Base-by-base conservation (phyloP, 2,888 invertebrate genomes). In the Heteromyza rotundicornis region DNA sequence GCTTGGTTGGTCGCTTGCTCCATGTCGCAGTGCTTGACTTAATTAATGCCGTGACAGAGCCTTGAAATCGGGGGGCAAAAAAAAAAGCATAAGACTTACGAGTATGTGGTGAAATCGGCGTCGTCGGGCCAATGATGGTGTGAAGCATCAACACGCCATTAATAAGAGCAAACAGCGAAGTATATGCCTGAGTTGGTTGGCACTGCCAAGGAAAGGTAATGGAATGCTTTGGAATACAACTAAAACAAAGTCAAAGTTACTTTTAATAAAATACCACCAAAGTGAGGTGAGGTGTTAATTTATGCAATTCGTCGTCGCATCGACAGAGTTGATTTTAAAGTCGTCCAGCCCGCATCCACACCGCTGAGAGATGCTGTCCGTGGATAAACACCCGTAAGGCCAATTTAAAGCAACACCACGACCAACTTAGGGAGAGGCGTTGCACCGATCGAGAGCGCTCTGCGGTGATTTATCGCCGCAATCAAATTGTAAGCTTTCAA, bases 211-310 rank as follows among this genome's bases (percentile, higher is more conserved):
- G n/a, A n/a, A n/a, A n/a, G n/a, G n/a, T n/a, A n/a, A n/a, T n/a
- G n/a, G n/a, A n/a, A n/a, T n/a, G n/a, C n/a, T 40, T 7, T 40
- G 40, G 16, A n/a, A 40, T 40, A n/a, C 14, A 40, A 14, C 2
- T 40, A 27, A 51, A 59, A 23, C 59, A 35, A 55, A 58, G 60
- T 66, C 68, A 66, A 68, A 66, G 63, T 64, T 61, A 61, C 3
- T 61, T 67, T 65, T 64, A 67, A 64, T 66, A 68, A 69, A 68
- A 66, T 67, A 64, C 69, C 69, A 65, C 67, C 65, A 67, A 66
- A 66, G 69, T 63, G 63, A 69, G 65, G 69, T 63, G 63, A 69
- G 70, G 69, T 70, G 70, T 69, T 72, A 72, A 72, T 70, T 72
- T 70, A 69, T 69, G 67, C 70, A 68, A 68, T 65, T 64, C 66